Base-by-base conservation (phyloP, 1,140 invertebrate genomes). In the Drosophila insularis region DNA sequence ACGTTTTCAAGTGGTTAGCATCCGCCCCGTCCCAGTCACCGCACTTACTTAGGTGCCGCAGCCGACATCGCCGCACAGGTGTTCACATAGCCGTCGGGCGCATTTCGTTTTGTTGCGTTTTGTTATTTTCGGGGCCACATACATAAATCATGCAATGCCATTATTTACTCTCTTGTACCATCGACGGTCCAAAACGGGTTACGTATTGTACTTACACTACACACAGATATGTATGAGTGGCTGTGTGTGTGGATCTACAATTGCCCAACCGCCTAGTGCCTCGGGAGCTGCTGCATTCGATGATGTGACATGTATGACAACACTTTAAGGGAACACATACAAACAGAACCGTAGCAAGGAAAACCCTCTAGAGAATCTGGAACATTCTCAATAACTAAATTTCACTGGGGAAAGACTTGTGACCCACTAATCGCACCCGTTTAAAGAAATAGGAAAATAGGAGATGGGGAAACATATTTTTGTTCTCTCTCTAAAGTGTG, bases 1-100 rank as follows among this genome's bases (percentile, higher is more conserved):
- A 89, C 82, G 80, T 87, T 89, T 87, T 87, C 79, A 89, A 89
- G 85, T 89, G 85, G 85, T 78, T 84, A 69, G 72, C 82, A 70
- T 65, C 63, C 54, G 66, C 37, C 71, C 62, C 59, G 61, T 46
- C 50, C 46, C 58, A 27, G 27, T 27, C 70, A 64, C 19, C 50
- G 11, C 19, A 58, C 50, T 55, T 60, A 68, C 80, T 71, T 77
- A 87, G 84, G 82, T 82, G 82, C 31, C 50, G 62, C n/a, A 50
- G 59, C 43, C 35, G 35, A 11, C 35, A 13, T 37, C 43, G 58
- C n/a, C 55, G 55, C 50, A 50, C 43, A 50, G 43, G 43, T 50
- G 19, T 50, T 50, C 43, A 50, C 8, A 50, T 50, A 50, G 43
- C 43, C 43, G 43, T 21, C 7, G 43, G 43, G 43, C 43, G 43